Evolutionary conservation across 1,140 invertebrate genomes (phyloP), one percentile per base, ranked within the genome.

Genomic region (Platyscapa corneri): DNA sequence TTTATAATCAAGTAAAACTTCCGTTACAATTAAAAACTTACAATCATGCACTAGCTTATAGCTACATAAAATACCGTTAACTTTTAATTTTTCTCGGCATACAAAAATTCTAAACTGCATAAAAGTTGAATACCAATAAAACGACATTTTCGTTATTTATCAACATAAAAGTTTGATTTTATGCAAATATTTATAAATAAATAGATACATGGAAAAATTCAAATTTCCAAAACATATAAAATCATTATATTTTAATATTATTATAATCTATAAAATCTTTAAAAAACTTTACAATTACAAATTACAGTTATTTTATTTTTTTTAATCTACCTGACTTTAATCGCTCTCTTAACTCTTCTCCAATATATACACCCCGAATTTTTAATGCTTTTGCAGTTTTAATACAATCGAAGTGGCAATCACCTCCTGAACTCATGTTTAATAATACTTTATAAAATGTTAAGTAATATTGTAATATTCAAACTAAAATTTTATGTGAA

Each of bases 291-390:
- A n/a, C 1, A 53, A 53, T 53, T 46, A 46, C 12, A 53, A 53
- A 53, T 18, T 53, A 53, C 16, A 53, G 42, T 53, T 16, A 53
- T 53, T 53, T 10, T 53, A 77, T 77, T 53, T 32, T 32, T 78
- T 64, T n/a, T 0, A 14, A 72, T 16, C 23, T 74, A 85, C 84
- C 78, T 16, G 53, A 37, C 65, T 81, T 74, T 16, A 85, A 32
- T 27, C 84, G 27, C 32, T 85, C 49, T 30, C 46, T 39, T 67
- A 85, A 16, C 3, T 30, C 78, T 20, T 32, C 16, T 5, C 84
- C 84, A 49, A 85, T 67, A 3, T 81, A 34, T 32, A 81, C 60
- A 34, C 84, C 84, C 7, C 56, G 78, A 37, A 80, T 60, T 32
- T 64, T 72, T 30, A 49, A 65, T 27, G 5, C 0, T 64, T 76